These are phyloP conservation scores for Megathymus violae DNA, from an alignment of 1,140 invertebrate species.

Conservation along the genomic window DNA sequence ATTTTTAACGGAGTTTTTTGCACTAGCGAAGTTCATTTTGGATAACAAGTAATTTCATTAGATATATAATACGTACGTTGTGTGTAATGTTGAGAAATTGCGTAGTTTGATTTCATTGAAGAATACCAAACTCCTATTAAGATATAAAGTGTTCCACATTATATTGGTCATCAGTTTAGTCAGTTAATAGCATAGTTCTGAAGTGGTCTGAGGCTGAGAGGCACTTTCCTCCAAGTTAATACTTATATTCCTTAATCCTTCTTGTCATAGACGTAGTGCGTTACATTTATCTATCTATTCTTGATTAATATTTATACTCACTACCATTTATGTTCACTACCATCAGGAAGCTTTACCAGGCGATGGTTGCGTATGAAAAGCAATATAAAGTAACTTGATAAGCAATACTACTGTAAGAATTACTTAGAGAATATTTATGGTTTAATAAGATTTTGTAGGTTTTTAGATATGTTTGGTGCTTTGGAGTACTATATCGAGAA, in stretches of 20 bases:
- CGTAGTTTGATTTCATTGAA: conserved; percentile 1
- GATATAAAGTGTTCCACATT: background rate
- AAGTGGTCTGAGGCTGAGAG: conserved; percentile 11
- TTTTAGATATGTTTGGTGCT: conserved; percentile 76
- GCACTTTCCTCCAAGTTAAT: conserved; percentile 42
- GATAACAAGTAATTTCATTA: conserved; percentile 22
- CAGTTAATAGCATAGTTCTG: background rate
- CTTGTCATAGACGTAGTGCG: conserved; percentile 54
- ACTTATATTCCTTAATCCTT: conserved; percentile 53
- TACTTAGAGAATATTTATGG: conserved; percentile 59
- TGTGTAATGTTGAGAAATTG: conserved; percentile 1
- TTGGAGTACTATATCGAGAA: conserved; percentile 68
- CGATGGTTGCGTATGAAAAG: conserved; percentile 73
- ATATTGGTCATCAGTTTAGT: background rate
- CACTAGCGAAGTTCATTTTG: conserved; percentile 8
- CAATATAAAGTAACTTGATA: conserved; percentile 77
- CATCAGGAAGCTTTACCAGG: conserved; percentile 30
- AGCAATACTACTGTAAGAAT: conserved; percentile 75
- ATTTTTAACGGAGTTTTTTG: conserved; percentile 36
- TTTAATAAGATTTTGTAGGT: conserved; percentile 70
- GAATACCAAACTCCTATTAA: background rate
- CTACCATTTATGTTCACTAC: conserved; percentile 14
- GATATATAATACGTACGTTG: conserved; percentile 17
- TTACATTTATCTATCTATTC: conserved; percentile 49
- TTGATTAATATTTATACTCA: conserved; percentile 28